Evolutionary conservation across 2,888 invertebrate genomes (phyloP).

Genomic region (Drosophila pullipes): DNA sequence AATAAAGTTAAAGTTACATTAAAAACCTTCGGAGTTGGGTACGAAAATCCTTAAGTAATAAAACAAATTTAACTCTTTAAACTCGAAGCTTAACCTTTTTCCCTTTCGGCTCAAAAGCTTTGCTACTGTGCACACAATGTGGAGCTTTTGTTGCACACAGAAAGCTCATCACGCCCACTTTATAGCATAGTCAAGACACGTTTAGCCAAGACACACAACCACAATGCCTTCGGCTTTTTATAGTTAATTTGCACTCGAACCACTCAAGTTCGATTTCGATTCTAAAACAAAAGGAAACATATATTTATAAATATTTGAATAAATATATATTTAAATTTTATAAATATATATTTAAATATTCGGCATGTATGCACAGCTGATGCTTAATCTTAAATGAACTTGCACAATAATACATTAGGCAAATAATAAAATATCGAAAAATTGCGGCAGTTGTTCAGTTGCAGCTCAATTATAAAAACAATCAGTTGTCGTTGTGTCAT

Average conservation of each 20-base stretch:
- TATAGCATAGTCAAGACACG: constrained; percentile 35
- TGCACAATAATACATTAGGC: constrained; percentile 5
- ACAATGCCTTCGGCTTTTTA: constrained; percentile 1
- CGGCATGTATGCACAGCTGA: neutral
- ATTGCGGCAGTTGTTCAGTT: constrained; percentile 51
- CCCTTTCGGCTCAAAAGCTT: neutral
- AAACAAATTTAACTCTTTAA: neutral
- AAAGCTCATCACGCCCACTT: neutral
- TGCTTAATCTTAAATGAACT: constrained; percentile 2
- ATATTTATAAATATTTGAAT: neutral
- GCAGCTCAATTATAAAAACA: constrained; percentile 18
- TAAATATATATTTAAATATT: too few species aligned
- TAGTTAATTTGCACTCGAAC: neutral
- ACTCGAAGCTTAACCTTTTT: neutral
- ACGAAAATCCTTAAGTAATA: neutral
- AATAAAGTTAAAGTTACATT: neutral
- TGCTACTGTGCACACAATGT: neutral
- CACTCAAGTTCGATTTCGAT: neutral
- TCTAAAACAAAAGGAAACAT: neutral
- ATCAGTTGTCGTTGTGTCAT: constrained; percentile 56
- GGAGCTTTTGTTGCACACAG: neutral
- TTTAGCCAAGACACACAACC: constrained; percentile 36
- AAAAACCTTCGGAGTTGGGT: neutral
- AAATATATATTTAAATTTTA: neutral
- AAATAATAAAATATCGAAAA: constrained; percentile 14